Evolutionary conservation across 2,888 invertebrate species (phyloP).

Genomic region (Andrena bicolor): DNA sequence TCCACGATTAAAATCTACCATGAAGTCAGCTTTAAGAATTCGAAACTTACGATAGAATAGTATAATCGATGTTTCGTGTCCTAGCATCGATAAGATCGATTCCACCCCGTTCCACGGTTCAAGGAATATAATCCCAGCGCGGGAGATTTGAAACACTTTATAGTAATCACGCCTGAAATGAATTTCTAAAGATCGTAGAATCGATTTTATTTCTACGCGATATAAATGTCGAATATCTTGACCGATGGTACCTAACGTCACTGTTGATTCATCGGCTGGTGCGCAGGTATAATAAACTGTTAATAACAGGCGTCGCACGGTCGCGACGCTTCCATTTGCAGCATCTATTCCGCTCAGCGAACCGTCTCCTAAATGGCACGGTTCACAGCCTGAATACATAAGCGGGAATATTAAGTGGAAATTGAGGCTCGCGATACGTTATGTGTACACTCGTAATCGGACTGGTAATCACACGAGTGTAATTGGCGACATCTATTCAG

Average conservation of each 20-base stretch:
- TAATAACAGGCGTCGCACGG: slow-evolving; percentile 33
- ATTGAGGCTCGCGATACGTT: slow-evolving; percentile 28
- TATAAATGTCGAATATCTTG: background rate
- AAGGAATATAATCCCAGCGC: background rate
- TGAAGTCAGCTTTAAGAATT: background rate
- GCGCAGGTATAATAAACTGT: slow-evolving; percentile 25
- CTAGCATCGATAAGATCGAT: background rate
- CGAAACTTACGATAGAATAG: background rate
- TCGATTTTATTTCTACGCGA: background rate
- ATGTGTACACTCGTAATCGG: slow-evolving; percentile 14
- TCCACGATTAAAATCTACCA: background rate
- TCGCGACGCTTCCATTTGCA: slow-evolving; percentile 37
- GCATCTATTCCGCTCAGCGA: slow-evolving; percentile 23
- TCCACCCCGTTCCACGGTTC: background rate
- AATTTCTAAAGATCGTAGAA: no score
- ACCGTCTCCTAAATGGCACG: slow-evolving; percentile 36
- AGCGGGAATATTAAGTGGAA: slow-evolving; percentile 44
- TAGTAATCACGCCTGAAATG: no score
- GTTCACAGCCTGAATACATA: slow-evolving; percentile 38
- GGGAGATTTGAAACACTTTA: background rate
- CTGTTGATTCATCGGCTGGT: background rate
- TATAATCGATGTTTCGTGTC: background rate
- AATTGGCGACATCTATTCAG: slow-evolving; percentile 28
- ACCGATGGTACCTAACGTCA: background rate
- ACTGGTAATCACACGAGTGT: slow-evolving; percentile 12